Evolutionary conservation across 2,113 vertebrate genomes (phyloP).

Genomic region (Chinchilla lanigera): DNA sequence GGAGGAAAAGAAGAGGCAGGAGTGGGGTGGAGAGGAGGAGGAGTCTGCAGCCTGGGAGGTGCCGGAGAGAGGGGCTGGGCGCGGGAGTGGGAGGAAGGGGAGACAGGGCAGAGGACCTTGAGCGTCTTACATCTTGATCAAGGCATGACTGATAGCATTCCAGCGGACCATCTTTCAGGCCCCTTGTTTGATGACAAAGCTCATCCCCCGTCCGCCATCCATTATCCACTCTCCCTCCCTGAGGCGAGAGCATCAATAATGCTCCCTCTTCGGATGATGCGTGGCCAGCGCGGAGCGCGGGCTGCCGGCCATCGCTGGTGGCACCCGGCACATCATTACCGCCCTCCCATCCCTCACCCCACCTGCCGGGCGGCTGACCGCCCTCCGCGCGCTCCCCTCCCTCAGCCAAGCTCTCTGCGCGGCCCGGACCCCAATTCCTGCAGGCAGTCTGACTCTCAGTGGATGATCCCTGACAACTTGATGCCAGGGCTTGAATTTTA

Average conservation of each 20-base stretch:
- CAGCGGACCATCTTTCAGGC: conserved; percentile 95
- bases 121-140: conserved; percentile 97
- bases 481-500: conserved; percentile 20
- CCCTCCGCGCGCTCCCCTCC: not conserved
- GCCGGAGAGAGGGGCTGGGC: not conserved
- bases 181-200: conserved; percentile 98
- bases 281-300: conserved; percentile 73
- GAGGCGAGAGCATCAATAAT: conserved; percentile 98
- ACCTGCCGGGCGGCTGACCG: conserved; percentile 73
- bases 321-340: conserved; percentile 88
- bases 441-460: not conserved
- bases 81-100: not conserved
- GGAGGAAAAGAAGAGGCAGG: not conserved
- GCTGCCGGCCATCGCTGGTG: conserved; percentile 84
- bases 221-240: conserved; percentile 94
- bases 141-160: conserved; percentile 98
- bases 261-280: conserved; percentile 84
- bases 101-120: conserved; percentile 73
- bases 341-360: conserved; percentile 86
- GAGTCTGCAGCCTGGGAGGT: not conserved
- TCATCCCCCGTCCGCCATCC: conserved; percentile 92
- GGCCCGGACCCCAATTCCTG: not conserved
- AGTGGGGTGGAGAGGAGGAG: not conserved
- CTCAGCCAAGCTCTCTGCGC: not conserved
- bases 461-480: not conserved